Conservation (phyloP, 2,888 invertebrate genomes). For the Gonocerus acuteangulatus region DNA sequence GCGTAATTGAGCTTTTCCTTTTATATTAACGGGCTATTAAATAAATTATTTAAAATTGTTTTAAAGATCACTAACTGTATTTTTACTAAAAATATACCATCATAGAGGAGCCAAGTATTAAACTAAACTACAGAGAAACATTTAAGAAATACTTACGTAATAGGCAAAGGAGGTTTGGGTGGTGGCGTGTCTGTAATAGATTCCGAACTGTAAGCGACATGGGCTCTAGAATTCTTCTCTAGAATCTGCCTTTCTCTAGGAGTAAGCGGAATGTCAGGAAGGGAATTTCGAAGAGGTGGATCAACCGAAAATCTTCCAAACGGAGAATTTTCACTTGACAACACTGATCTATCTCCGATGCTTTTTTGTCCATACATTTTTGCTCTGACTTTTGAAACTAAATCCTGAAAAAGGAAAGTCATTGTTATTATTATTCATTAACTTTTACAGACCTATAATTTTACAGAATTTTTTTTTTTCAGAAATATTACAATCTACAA, state of each 20-base stretch:
- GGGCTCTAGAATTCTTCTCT: slow-evolving; percentile 49
- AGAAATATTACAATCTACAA: too few relatives aligned
- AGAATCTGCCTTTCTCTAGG: slow-evolving; percentile 65
- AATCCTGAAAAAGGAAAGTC: slow-evolving; percentile 51
- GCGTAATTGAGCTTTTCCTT: too few relatives aligned
- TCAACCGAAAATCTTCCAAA: slow-evolving; percentile 23
- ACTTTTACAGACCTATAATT: not conserved
- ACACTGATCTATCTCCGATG: slow-evolving; percentile 9
- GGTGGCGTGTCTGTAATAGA: slow-evolving; percentile 65
- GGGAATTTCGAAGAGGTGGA: slow-evolving; percentile 50
- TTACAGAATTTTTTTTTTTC: not conserved
- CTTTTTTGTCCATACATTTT: slow-evolving; percentile 58
- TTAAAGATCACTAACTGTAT: too few relatives aligned
- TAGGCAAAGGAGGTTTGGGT: slow-evolving; percentile 83
- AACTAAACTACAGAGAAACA: too few relatives aligned
- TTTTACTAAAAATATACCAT: too few relatives aligned
- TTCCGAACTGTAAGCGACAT: slow-evolving; percentile 67
- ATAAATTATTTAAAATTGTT: too few relatives aligned
- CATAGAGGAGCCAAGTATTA: too few relatives aligned
- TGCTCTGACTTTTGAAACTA: slow-evolving; percentile 71
- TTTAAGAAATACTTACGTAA: slow-evolving; percentile 55
- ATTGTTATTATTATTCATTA: not conserved
- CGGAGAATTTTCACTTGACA: slow-evolving; percentile 7
- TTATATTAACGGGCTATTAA: too few relatives aligned
- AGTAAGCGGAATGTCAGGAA: slow-evolving; percentile 74